Evolutionary conservation across 2,888 invertebrate genomes (phyloP), one percentile per base, ranked within the genome.

Genomic region (Gymnoscelis rufifasciata): DNA sequence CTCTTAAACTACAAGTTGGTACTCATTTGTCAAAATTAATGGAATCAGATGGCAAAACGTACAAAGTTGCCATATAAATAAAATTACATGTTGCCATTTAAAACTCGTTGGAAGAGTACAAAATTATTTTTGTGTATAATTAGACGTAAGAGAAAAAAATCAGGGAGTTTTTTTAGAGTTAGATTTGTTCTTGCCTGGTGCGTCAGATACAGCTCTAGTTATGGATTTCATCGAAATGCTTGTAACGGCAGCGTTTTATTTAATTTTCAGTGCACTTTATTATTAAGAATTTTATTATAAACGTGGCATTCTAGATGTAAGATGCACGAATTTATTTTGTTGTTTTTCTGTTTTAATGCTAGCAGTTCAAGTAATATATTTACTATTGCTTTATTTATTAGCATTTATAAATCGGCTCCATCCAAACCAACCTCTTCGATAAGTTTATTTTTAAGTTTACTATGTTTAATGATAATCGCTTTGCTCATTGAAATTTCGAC

Each of bases 91-190:
- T 80, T 83, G 84, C 87, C 83, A 86, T 86, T 81, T 68, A 78
- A 19, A 81, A 81, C 83, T 87, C 84, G 81, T 79, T 78, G 69
- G 65, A 74, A 84, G 87, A 88, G 88, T 88, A 87, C 88, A 88
- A 88, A 86, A 87, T 84, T 87, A 86, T 87, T 86, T 81, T 88
- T 86, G 83, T 86, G 83, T 83, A 88, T 84, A 87, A 73, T 79
- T 83, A 71, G 82, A 68, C 70, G 52, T 87, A 87, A 88, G 87
- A 78, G 71, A 80, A 76, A 80, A 82, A 84, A 87, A 87, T 87
- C 87, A 87, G 87, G 88, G 86, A 86, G 86, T 75, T 72, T 80
- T n/a, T n/a, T 64, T 86, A 83, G 80, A 64, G 60, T 76, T 79
- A 83, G 81, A 66, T 74, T 74, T 71, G 72, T 82, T 83, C 79